Evolutionary conservation across 2,797 vertebrate genomes (phyloP).

Genomic region (Pampus argenteus): DNA sequence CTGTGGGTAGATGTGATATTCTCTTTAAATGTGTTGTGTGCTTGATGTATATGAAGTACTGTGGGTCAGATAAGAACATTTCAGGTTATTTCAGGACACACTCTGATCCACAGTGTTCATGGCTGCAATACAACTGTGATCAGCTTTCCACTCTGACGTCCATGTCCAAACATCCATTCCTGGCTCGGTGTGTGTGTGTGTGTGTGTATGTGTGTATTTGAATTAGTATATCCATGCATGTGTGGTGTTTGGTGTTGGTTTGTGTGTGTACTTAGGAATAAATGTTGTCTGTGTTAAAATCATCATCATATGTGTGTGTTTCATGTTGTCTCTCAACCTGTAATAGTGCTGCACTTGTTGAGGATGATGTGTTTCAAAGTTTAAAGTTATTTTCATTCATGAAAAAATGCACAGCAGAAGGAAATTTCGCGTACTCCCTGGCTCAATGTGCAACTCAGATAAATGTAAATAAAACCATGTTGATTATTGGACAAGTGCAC

Average conservation of each 20-base stretch:
- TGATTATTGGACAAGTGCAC: neutral
- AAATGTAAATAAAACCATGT: neutral
- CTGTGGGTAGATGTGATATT: conserved; percentile 24
- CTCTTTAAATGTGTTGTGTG: conserved; percentile 22
- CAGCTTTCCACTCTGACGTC: conserved; percentile 74
- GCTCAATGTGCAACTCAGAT: neutral
- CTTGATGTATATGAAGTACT: conserved; percentile 24
- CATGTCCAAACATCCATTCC: conserved; percentile 70
- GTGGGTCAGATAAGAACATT: conserved; percentile 62
- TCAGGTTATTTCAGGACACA: conserved; percentile 76
- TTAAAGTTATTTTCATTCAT: neutral
- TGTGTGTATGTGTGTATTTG: conserved; percentile 32
- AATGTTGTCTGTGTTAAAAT: conserved; percentile 1
- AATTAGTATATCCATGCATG: conserved; percentile 23
- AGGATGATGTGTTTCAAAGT: neutral
- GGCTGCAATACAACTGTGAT: conserved; percentile 72
- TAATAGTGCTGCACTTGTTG: conserved; percentile 8
- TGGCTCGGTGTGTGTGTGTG: conserved; percentile 40
- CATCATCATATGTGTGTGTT: neutral
- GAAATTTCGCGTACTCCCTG: too few relatives aligned
- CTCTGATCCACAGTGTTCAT: conserved; percentile 63
- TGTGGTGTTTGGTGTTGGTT: conserved; percentile 28
- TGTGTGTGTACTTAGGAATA: conserved; percentile 18
- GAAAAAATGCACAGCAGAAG: too few relatives aligned
- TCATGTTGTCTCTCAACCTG: conserved; percentile 27